Conservation (phyloP, 2,888 invertebrate species). For the Campoplex nolae region DNA sequence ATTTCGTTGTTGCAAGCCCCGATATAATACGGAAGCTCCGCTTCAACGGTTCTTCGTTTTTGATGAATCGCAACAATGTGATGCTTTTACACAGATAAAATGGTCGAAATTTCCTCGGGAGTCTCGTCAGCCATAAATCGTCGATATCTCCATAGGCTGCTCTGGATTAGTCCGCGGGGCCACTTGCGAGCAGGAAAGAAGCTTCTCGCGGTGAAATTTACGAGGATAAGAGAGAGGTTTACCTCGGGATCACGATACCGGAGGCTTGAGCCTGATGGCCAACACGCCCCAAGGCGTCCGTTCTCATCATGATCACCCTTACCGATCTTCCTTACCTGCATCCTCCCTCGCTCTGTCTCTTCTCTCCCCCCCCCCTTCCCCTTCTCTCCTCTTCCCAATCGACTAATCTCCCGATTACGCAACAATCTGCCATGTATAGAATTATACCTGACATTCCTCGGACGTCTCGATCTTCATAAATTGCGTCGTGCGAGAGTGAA, state of each 20-base stretch:
- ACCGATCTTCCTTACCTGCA: conserved; percentile 46
- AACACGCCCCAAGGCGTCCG: conserved; percentile 64
- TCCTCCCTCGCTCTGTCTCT: conserved; percentile 24
- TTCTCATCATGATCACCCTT: conserved; percentile 61
- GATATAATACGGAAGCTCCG: conserved; percentile 17
- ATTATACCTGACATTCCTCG: conserved; percentile 14
- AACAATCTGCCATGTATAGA: conserved; percentile 18
- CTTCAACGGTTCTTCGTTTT: background rate
- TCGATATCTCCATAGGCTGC: conserved; percentile 59
- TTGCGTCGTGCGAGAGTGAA: conserved; percentile 18
- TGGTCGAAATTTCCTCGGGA: conserved; percentile 25
- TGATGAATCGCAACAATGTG: conserved; percentile 28
- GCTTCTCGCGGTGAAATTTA: conserved; percentile 63
- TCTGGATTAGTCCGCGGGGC: conserved; percentile 61
- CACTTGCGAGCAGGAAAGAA: conserved; percentile 32
- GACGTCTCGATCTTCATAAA: conserved; percentile 38
- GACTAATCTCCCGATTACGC: conserved; percentile 64
- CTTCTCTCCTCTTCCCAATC: conserved; percentile 11
- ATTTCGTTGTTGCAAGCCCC: background rate
- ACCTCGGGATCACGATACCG: conserved; percentile 56
- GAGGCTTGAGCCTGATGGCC: conserved; percentile 60
- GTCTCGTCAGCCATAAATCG: conserved; percentile 61
- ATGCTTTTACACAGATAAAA: conserved; percentile 36
- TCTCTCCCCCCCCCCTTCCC: conserved; percentile 9
- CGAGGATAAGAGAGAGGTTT: conserved; percentile 62